Conservation (phyloP, 2,797 vertebrate species). For the Poeciliopsis paucimaculata region DNA sequence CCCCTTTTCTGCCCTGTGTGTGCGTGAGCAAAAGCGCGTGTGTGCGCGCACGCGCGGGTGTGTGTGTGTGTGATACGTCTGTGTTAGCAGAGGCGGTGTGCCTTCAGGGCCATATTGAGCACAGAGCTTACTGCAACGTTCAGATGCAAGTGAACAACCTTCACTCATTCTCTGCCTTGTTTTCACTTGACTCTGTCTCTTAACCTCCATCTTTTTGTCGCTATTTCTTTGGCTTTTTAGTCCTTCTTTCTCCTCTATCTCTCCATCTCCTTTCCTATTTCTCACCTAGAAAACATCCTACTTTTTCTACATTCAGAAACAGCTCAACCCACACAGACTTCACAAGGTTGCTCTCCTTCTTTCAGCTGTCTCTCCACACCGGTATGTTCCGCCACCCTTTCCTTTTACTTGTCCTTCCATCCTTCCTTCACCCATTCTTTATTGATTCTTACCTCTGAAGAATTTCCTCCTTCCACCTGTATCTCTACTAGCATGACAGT, state of each 20-base stretch:
- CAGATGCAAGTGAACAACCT: slow-evolving; percentile 75
- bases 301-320: slow-evolving; percentile 69
- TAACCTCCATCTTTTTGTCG: slow-evolving; percentile 33
- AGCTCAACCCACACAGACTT: slow-evolving; percentile 78
- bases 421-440: slow-evolving; percentile 64
- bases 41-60: slow-evolving; percentile 16
- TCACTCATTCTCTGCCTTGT: slow-evolving; percentile 65
- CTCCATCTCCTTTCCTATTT: slow-evolving; percentile 39
- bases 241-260: slow-evolving; percentile 16
- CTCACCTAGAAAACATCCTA: slow-evolving; percentile 50
- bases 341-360: slow-evolving; percentile 74
- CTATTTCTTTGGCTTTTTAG: slow-evolving; percentile 33
- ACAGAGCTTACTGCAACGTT: slow-evolving; percentile 76
- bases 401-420: slow-evolving; percentile 57
- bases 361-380: slow-evolving; percentile 54
- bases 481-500: slow-evolving; percentile 57
- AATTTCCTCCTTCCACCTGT: slow-evolving; percentile 56
- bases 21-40: background rate
- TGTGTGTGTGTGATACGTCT: slow-evolving; percentile 57
- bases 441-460: slow-evolving; percentile 62
- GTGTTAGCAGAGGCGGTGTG: slow-evolving; percentile 78
- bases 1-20: slow-evolving; percentile 43
- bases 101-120: slow-evolving; percentile 80
- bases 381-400: slow-evolving; percentile 60
- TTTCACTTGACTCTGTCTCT: slow-evolving; percentile 50